phyloP scores from a whole-genome alignment of 1,140 invertebrate species.

The Microplitis mediator region DNA sequence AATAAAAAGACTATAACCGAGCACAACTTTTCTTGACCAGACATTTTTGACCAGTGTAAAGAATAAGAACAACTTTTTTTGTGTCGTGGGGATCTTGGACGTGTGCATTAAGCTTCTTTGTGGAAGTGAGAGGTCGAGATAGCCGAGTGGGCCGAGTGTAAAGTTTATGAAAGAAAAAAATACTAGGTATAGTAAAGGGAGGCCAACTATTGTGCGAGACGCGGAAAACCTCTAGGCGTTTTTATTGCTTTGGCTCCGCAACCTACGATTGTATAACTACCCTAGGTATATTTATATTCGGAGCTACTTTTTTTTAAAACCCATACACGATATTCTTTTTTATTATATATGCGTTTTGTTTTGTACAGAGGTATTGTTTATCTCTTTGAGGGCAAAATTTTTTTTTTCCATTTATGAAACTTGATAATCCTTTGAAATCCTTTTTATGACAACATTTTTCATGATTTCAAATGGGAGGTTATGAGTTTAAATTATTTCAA shows the following conservation, averaged over 20 bases:
- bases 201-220: background rate
- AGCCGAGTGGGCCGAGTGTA: background rate
- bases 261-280: slow-evolving; percentile 8
- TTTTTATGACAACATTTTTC: no score
- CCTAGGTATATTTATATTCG: background rate
- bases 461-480: no score
- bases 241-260: background rate
- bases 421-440: no score
- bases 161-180: background rate
- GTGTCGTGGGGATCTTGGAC: no score
- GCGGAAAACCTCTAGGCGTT: slow-evolving; percentile 10
- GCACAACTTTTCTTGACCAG: no score
- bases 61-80: no score
- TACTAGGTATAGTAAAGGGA: background rate
- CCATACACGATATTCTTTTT: background rate
- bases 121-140: background rate
- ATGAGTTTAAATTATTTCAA: no score
- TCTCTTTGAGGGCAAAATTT: background rate
- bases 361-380: no score
- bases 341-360: no score
- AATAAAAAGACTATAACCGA: no score
- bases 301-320: background rate
- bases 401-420: background rate
- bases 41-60: no score
- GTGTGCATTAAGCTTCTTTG: no score